Base-by-base conservation (phyloP, 1,140 invertebrate species). In the Calosoma granatense region DNA sequence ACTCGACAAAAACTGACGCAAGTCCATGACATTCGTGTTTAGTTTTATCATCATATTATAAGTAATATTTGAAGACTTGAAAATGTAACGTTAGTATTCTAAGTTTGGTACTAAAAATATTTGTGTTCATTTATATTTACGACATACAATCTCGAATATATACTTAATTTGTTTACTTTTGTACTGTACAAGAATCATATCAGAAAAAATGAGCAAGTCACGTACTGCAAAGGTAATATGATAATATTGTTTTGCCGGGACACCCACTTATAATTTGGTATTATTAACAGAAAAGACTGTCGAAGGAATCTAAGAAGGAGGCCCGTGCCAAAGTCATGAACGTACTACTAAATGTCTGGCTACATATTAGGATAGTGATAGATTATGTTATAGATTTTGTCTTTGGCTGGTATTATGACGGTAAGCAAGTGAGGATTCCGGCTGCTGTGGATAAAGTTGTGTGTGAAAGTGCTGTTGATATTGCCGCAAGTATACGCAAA, bases 401-500 rank as follows among this genome's bases (percentile, higher is more conserved):
- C 22, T 81, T 78, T 67, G 66, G 72, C 0, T 63, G 80, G 0
- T 81, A 78, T 65, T 82, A 82, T 70, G 72, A 80, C 39, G 65
- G 67, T 1, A 78, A 77, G 60, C 75, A 71, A 51, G 65, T 76
- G 62, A 70, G 67, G 22, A 73, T 86, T 20, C 77, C 83, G 20
- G 72, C 78, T 15, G 71, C 79, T 14, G 77, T 79, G 52, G 76
- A 83, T 61, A 64, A 75, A 14, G 70, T 87, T 22, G 60, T 87
- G 12, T 61, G 81, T 1, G 76, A 85, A 61, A 88, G 86, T 66
- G 85, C 83, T 6, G 68, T 75, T 1, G 67, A 76, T 22, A 64
- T 89, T 56, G 84, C 86, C 6, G 68, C 72, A 59, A 80, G 80
- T 72, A 88, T 90, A 39, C 79, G 78, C 63, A 72, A 78, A 19